Evolutionary conservation across 1,140 invertebrate genomes (phyloP), one percentile per base, ranked within the genome.

Genomic region (Pygmarrhopalites habei): DNA sequence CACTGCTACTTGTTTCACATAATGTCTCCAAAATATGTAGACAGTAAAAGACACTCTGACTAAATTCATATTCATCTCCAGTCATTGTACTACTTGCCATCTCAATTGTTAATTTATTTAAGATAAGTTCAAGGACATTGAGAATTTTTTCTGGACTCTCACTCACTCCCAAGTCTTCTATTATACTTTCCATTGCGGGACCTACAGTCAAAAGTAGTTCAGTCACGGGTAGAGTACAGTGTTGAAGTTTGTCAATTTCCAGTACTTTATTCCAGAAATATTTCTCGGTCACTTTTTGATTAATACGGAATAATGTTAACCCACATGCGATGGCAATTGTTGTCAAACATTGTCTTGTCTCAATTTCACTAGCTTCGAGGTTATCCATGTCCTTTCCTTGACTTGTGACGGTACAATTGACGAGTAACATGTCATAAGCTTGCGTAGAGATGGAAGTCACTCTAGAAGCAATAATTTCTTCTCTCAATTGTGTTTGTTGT

Each of bases 11-110:
- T 0, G 62, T 26, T 53, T 68, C 66, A 35, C 58, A 58, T 12
- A 68, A n/a, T 0, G 58, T 46, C 5, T 59, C 58, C 4, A 68
- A 41, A 25, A 64, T 64, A 17, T 49, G 57, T 14, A 68, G 30
- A 35, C 43, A 47, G 23, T 56, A 61, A n/a, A 51, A 21, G 2
- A 62, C 17, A 35, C 49, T 60, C 32, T 67, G 44, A 25, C 28
- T 39, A 47, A 63, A 56, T 21, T 62, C 62, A 52, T 51, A 67
- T 25, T 5, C 44, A n/a, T 60, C 44, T 15, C 52, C 61, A 12
- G 26, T 15, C 12, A 21, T 15, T 1, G 2, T 2, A 51, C 35
- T 21, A 46, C 15, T 41, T 0, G 56, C 52, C 23, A 57, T 21
- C 46, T 64, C 61, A 21, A n/a, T 30, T 15, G 30, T 44, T 30